A percentile compares a stretch with the other conserved stretches of the same genome.
Conservation (phyloP, 2,888 invertebrate genomes). For the Petrophora chlorosata region DNA sequence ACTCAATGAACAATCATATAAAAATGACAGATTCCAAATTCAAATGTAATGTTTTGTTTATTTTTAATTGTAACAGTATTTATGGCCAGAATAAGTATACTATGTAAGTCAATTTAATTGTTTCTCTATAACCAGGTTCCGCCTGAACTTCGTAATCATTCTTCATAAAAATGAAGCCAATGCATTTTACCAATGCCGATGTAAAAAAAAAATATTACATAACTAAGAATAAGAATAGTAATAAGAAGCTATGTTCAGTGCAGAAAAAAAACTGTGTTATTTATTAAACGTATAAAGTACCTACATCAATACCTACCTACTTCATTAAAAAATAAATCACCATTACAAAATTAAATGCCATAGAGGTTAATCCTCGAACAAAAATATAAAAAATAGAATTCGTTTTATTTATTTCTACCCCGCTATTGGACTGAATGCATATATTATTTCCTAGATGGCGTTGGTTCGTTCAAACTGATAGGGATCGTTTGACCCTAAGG, state of each 20-base stretch:
- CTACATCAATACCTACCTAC: no score
- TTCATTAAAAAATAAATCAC: constrained; percentile 41
- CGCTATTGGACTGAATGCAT: no score
- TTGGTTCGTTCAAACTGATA: no score
- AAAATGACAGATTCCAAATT: no score
- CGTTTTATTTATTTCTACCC: no score
- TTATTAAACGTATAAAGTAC: no score
- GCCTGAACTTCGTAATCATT: background rate
- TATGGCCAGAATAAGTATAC: no score
- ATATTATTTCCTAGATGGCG: no score
- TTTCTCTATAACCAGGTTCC: background rate
- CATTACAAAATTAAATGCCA: constrained; percentile 69
- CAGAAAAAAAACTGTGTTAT: constrained; percentile 57
- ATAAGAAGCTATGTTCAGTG: constrained; percentile 28
- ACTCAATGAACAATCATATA: no score
- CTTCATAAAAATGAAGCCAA: background rate
- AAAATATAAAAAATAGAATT: constrained; percentile 58
- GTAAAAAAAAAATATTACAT: constrained; percentile 7
- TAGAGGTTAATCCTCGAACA: constrained; percentile 70
- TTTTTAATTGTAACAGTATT: no score
- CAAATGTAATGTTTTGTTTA: no score
- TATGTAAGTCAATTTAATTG: background rate
- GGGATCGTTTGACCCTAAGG: no score
- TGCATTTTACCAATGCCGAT: constrained; percentile 20
- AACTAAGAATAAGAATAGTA: constrained; percentile 3